Percentiles rank a stretch among this genome's conserved stretches.
These are phyloP conservation scores for Echinops telfairi DNA, from an alignment of 2,113 vertebrate genomes.

Conservation along the genomic window DNA sequence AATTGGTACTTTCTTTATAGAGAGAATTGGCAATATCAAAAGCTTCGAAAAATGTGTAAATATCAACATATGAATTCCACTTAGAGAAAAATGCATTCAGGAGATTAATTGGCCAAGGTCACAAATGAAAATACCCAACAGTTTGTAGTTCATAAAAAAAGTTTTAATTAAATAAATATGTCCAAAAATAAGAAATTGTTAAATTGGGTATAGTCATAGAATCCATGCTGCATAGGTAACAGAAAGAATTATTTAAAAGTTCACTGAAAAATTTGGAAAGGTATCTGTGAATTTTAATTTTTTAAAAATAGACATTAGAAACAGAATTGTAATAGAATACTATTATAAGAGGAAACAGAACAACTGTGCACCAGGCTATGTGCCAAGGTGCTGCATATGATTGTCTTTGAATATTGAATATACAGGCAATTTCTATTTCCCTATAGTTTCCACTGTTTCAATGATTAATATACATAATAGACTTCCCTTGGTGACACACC, in stretches of 20 bases:
- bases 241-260: background rate
- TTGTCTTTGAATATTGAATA: background rate
- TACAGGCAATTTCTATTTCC: background rate
- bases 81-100: conserved; percentile 35
- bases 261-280: conserved; percentile 39
- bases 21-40: conserved; percentile 26
- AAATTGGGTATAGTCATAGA: background rate
- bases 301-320: background rate
- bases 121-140: conserved; percentile 3
- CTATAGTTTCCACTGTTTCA: background rate
- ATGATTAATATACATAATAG: conserved; percentile 2
- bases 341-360: background rate
- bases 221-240: background rate
- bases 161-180: background rate
- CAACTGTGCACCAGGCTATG: background rate
- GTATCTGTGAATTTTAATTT: background rate
- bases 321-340: background rate
- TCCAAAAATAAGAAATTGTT: conserved; percentile 7
- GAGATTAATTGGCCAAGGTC: background rate
- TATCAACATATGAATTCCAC: background rate
- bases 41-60: conserved; percentile 11
- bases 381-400: conserved; percentile 12
- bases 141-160: background rate
- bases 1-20: background rate
- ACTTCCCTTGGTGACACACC: background rate